phyloP scores from a whole-genome alignment of 2,113 vertebrate genomes.

The Caloenas nicobarica region DNA sequence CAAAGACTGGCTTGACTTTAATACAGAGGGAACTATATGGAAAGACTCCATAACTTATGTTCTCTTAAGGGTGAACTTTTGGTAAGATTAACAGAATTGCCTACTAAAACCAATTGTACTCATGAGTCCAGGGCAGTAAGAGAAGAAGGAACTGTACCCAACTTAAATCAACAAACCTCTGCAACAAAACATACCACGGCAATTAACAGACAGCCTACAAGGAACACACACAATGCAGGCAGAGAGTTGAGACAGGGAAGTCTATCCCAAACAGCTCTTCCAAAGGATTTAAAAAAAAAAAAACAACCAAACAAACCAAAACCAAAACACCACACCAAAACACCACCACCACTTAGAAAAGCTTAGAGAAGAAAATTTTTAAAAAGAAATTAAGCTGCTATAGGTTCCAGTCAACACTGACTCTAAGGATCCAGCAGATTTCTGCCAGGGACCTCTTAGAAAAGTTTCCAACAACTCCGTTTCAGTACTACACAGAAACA shows the following conservation, averaged over 20 bases:
- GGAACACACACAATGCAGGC: neutral
- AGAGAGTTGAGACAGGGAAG: neutral
- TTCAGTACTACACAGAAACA: neutral
- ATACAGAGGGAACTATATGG: too few species aligned
- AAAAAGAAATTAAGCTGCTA: neutral
- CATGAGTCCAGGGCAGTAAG: fast-evolving
- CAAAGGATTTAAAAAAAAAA: neutral
- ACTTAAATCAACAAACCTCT: neutral
- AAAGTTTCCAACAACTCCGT: neutral
- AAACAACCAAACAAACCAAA: neutral
- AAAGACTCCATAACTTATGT: neutral
- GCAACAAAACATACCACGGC: neutral
- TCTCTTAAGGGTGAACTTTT: neutral
- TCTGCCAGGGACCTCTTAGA: neutral
- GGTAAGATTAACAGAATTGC: neutral
- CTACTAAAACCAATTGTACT: neutral
- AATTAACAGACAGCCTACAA: neutral
- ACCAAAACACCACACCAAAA: neutral
- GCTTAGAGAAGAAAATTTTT: neutral
- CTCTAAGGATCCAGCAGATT: neutral
- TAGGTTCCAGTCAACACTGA: neutral
- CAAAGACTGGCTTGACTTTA: neutral
- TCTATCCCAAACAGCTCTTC: neutral
- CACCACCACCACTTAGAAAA: too few species aligned
- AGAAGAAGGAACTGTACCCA: neutral